These are phyloP conservation scores for Thalassaphorura encarpata DNA, from an alignment of 1,140 invertebrate genomes.

Conservation along the genomic window DNA sequence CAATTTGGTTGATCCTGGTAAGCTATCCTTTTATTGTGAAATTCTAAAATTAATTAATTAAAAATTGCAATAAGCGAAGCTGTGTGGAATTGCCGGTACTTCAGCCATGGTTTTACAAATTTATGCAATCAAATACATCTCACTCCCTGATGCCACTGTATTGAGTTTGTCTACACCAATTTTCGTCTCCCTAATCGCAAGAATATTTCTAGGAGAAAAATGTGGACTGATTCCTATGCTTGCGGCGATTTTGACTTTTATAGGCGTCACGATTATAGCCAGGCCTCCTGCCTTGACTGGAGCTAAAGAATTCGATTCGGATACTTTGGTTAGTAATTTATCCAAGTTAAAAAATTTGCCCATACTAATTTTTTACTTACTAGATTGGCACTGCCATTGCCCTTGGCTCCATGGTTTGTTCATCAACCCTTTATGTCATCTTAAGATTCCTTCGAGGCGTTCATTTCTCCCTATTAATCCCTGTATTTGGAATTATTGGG, in stretches of 20 bases:
- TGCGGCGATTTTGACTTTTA: conserved; percentile 65
- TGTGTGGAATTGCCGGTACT: conserved; percentile 6
- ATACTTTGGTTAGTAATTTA: too few species aligned
- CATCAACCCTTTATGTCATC: background rate
- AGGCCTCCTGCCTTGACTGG: conserved; percentile 3
- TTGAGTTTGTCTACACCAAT: conserved; percentile 46
- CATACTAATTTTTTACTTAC: too few species aligned
- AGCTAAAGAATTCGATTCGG: too few species aligned
- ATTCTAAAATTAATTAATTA: background rate
- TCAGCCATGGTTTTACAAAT: conserved; percentile 5
- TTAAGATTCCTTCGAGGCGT: background rate
- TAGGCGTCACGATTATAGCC: conserved; percentile 66
- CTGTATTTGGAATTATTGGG: background rate
- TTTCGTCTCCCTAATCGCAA: conserved; percentile 78
- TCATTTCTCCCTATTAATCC: background rate
- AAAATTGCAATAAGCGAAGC: background rate
- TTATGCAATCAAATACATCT: conserved; percentile 12
- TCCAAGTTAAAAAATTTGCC: too few species aligned
- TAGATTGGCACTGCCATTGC: conserved; percentile 12
- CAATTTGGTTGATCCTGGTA: background rate
- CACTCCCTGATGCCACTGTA: conserved; percentile 12
- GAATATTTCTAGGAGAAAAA: conserved; percentile 76
- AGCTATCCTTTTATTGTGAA: conserved; percentile 4
- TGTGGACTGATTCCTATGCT: conserved; percentile 73
- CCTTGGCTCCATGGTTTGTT: conserved; percentile 8